Base-by-base conservation (phyloP, 1,140 invertebrate species). In the Leptonema lineaticorne region DNA sequence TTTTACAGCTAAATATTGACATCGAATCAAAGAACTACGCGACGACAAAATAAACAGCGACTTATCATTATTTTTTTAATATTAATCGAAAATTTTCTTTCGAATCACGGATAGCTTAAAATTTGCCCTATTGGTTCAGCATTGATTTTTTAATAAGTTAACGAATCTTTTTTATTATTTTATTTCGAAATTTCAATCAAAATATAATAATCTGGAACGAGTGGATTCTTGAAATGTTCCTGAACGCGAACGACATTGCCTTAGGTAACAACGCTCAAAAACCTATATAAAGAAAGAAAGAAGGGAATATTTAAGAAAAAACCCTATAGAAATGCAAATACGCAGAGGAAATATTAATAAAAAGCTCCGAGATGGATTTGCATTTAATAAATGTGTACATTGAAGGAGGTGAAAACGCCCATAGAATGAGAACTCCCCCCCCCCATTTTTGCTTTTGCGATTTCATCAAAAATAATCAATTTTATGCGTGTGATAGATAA, bases 381-480 rank as follows among this genome's bases (percentile, higher is more conserved):
- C 50, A 53, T 53, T 53, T 53, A 53, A 53, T 53, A 53, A 53
- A 53, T 24, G 50, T 53, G 50, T 53, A 53, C 22, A 53, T 53
- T 26, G 50, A 53, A 53, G 22, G 20, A 53, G 50, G 50, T 53
- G 50, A 53, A 53, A 24, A 53, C 1, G 22, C 1, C 24, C 37
- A 2, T 16, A 9, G n/a, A n/a, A n/a, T n/a, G n/a, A 2, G 37
- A 2, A 9, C 9, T 33, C 11, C 30, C 4, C 41, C 46, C 14
- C 14, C 46, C 50, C 22, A 26, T 9, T 2, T 53, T 24, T 24
- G 16, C 46, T 20, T 48, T 11, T 2, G 50, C 50, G 27, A 26
- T 53, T 26, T 53, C 14, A 45, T 45, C 14, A n/a, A 14, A 14
- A 2, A 14, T 9, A 45, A 45, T 45, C 37, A 45, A 45, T 45